A percentile compares a stretch with the other conserved stretches of the same genome.
Evolutionary conservation across 2,797 vertebrate species (phyloP).

Genomic region (Gorsachius magnificus): DNA sequence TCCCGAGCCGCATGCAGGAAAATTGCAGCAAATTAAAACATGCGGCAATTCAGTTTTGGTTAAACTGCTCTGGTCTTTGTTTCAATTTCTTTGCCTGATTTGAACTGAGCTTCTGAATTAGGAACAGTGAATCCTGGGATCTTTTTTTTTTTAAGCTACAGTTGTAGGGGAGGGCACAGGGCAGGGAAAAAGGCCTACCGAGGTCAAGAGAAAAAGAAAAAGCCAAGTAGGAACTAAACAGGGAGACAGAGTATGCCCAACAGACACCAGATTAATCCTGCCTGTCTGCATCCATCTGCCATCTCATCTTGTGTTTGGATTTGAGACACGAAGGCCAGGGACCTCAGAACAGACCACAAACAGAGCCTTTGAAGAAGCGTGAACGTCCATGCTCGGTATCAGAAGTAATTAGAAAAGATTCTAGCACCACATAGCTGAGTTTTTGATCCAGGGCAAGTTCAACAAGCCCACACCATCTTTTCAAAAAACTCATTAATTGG

Average conservation of each 20-base stretch:
- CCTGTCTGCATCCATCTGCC: neutral
- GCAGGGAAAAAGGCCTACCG: neutral
- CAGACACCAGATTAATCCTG: neutral
- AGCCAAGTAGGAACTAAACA: neutral
- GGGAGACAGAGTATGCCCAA: neutral
- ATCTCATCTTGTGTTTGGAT: neutral
- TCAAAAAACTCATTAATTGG: neutral
- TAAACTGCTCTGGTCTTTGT: conserved; percentile 14
- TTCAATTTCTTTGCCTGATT: conserved; percentile 46
- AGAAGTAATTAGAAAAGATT: neutral
- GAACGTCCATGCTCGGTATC: rapidly evolving
- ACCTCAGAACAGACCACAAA: neutral
- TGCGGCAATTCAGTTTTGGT: neutral
- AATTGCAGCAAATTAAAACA: conserved; percentile 42
- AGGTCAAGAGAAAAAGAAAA: neutral
- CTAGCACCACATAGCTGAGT: neutral
- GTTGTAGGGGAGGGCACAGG: neutral
- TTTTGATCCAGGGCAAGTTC: neutral
- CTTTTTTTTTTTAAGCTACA: neutral
- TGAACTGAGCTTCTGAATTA: conserved; percentile 54
- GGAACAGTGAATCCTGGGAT: neutral
- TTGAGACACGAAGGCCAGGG: neutral
- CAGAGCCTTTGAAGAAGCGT: neutral
- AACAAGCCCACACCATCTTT: neutral
- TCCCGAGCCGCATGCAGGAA: neutral